phyloP scores from a whole-genome alignment of 2,888 invertebrate species.

The Cartodere bifasciata region DNA sequence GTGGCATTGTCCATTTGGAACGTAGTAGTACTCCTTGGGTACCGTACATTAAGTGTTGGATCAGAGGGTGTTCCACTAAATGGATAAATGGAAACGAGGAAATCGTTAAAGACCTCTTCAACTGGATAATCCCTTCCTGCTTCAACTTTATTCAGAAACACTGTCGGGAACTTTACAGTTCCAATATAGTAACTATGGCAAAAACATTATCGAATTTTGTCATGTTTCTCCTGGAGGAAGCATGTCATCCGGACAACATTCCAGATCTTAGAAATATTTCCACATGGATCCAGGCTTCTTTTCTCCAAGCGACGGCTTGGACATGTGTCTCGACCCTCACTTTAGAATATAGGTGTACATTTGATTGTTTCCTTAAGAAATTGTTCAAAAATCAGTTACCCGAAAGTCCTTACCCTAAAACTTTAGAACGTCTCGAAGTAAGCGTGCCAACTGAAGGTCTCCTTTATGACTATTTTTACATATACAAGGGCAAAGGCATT shows the following conservation, averaged over 20 bases:
- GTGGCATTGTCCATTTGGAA: slow-evolving; percentile 51
- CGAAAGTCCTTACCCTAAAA: slow-evolving; percentile 36
- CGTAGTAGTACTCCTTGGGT: slow-evolving; percentile 41
- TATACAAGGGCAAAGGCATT: slow-evolving; percentile 43
- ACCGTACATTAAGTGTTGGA: slow-evolving; percentile 40
- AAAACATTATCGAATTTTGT: slow-evolving; percentile 28
- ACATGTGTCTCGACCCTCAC: slow-evolving; percentile 57
- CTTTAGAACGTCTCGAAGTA: slow-evolving; percentile 41
- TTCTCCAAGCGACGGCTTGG: slow-evolving; percentile 54
- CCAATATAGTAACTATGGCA: slow-evolving; percentile 30
- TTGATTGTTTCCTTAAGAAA: slow-evolving; percentile 31
- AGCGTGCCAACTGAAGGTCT: slow-evolving; percentile 42
- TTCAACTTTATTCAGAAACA: slow-evolving; percentile 39
- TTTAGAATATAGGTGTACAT: slow-evolving; percentile 29
- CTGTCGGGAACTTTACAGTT: slow-evolving; percentile 31
- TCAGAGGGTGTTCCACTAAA: slow-evolving; percentile 16
- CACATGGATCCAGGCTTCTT: slow-evolving; percentile 39
- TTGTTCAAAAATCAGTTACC: slow-evolving; percentile 31
- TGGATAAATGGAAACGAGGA: slow-evolving; percentile 21
- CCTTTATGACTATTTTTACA: slow-evolving; percentile 44
- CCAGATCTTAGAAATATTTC: slow-evolving; percentile 36
- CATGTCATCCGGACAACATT: slow-evolving; percentile 21
- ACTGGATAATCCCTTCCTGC: slow-evolving; percentile 46
- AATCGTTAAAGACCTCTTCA: slow-evolving; percentile 30
- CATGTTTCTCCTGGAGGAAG: slow-evolving; percentile 29